phyloP scores from a whole-genome alignment of 2,797 vertebrate species.

The Coregonus ussuriensis region DNA sequence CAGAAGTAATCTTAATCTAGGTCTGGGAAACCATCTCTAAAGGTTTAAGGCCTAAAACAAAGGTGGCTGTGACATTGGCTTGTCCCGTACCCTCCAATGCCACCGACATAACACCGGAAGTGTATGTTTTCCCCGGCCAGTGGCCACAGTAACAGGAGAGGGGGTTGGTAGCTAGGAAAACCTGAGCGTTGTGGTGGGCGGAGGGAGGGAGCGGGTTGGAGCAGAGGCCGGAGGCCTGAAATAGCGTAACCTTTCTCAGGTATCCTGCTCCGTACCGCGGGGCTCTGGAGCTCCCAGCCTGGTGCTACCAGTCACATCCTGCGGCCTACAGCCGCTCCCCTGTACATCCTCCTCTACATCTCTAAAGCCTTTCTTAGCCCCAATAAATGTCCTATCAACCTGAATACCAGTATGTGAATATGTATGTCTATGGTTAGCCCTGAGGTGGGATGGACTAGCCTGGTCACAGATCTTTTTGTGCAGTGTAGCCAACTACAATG shows the following conservation, averaged over 20 bases:
- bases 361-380: not conserved
- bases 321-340: constrained; percentile 1
- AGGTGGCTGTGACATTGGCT: not conserved
- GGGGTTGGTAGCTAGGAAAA: constrained; percentile 65
- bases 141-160: constrained; percentile 67
- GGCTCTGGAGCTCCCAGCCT: not conserved
- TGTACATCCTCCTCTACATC: not conserved
- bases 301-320: not conserved
- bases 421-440: not conserved
- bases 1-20: not conserved
- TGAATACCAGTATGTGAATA: not conserved
- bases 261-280: constrained; percentile 26
- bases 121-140: constrained; percentile 64
- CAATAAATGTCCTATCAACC: not conserved
- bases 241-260: constrained; percentile 64
- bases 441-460: not conserved
- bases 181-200: constrained; percentile 56
- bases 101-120: constrained; percentile 63
- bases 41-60: not conserved
- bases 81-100: not conserved
- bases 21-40: not conserved
- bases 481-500: not conserved
- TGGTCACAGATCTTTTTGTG: not conserved
- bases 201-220: not conserved
- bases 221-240: constrained; percentile 48